phyloP scores from a whole-genome alignment of 53 echinoderm and acorn worm species.

The Apostichopus leukothele region DNA sequence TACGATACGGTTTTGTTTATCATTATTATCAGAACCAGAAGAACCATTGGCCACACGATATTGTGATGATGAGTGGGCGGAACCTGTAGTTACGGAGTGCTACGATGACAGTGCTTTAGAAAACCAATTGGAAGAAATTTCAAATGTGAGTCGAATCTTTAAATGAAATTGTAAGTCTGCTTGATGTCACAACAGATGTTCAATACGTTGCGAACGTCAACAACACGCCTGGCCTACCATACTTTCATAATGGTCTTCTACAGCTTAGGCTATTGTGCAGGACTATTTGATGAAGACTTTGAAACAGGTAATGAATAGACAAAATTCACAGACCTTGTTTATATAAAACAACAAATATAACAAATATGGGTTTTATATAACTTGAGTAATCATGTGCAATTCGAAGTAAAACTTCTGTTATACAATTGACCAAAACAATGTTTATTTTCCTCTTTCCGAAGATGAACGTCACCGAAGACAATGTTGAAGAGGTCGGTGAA shows the following conservation, averaged over 20 bases:
- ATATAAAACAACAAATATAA: too few relatives aligned
- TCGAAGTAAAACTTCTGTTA: not conserved
- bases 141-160: conserved; percentile 5
- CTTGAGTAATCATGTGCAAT: conserved; percentile 6
- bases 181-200: too few relatives aligned
- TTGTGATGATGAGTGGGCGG: not conserved
- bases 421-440: not conserved
- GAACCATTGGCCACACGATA: not conserved
- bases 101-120: not conserved
- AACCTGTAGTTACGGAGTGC: not conserved
- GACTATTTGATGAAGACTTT: too few relatives aligned
- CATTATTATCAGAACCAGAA: not conserved
- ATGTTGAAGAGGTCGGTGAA: conserved; percentile 13
- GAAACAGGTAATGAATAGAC: too few relatives aligned
- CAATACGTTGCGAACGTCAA: too few relatives aligned
- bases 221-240: too few relatives aligned
- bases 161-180: too few relatives aligned
- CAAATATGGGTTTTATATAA: too few relatives aligned
- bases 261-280: too few relatives aligned
- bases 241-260: too few relatives aligned
- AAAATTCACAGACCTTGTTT: too few relatives aligned
- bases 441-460: not conserved
- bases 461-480: conserved; percentile 43
- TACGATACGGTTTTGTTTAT: not conserved
- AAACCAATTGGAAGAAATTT: not conserved